Evolutionary conservation across 2,888 invertebrate species (phyloP).

Genomic region (Cephus pulcher): DNA sequence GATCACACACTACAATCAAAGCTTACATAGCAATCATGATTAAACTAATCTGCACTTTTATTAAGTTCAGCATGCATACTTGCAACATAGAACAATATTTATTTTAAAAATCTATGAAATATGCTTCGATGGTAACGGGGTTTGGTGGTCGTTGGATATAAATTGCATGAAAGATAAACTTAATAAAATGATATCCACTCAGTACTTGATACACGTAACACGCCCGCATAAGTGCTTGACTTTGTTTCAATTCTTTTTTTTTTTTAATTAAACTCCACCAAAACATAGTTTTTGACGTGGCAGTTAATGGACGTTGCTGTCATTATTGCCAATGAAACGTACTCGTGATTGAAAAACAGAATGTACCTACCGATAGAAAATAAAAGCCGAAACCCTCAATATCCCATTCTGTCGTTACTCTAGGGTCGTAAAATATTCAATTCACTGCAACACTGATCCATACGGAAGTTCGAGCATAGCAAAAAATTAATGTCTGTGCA

Average conservation of each 20-base stretch:
- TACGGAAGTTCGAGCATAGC: not conserved
- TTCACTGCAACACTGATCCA: not conserved
- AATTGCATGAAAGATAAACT: not conserved
- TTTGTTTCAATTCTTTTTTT: not conserved
- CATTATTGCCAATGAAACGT: not conserved
- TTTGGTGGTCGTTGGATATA: not conserved
- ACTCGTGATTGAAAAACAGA: not conserved
- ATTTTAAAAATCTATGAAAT: not conserved
- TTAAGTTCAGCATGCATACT: not conserved
- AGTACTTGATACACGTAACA: not conserved
- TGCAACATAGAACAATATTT: not conserved
- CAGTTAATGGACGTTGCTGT: not conserved
- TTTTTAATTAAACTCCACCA: not conserved
- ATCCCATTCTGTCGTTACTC: not conserved
- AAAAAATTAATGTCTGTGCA: not conserved
- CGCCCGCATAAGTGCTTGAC: not conserved
- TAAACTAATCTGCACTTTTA: too few species aligned
- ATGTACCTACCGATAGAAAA: not conserved
- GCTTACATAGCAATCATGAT: not conserved
- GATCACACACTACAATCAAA: not conserved
- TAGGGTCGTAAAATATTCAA: not conserved
- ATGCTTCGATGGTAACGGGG: not conserved
- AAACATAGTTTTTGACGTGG: not conserved
- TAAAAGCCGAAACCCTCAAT: not conserved
- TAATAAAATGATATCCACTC: not conserved